Base-by-base conservation (phyloP, 2,888 invertebrate genomes). In the Zhuqinia jingwanae region DNA sequence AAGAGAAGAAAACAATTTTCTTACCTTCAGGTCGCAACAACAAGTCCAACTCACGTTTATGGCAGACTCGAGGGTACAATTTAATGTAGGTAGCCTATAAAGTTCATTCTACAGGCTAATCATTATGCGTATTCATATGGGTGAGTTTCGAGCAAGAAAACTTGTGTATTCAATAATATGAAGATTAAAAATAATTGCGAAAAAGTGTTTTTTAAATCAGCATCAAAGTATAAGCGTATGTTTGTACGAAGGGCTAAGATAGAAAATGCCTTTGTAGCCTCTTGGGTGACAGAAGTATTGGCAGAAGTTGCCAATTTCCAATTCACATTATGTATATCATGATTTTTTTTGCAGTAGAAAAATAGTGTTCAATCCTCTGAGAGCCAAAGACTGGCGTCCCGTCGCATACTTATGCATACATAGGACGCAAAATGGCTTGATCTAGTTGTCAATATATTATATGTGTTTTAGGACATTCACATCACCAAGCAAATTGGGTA, bases 381-480 rank as follows among this genome's bases (percentile, higher is more conserved):
- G 53, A 53, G 17, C 20, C n/a, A 53, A 53, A 53, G 17, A 6
- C 53, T 17, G 53, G 3, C 60, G 27, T n/a, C n/a, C n/a, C n/a
- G n/a, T n/a, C n/a, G n/a, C n/a, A n/a, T n/a, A n/a, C n/a, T n/a
- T n/a, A n/a, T n/a, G n/a, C n/a, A n/a, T n/a, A 15, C 6, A 13
- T 15, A 3, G 27, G 22, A 58, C 5, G 30, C 27, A 17, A 76
- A 11, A 15, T 60, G 75, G 63, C 75, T 75, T 8, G 63, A 82
- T 82, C 36, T 42, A 42, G 70, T 82, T 82, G 75, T 63, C 75
- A 75, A 82, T 82, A 22, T 42, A 45, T 50, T 79, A n/a, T n/a
- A n/a, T n/a, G n/a, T n/a, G n/a, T n/a, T 60, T 60, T 30, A 47
- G 58, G 30, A 17, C 36, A 36, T 63, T 63, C 30, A 75, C 63